These are phyloP conservation scores for Antedon mediterranea DNA, from an alignment of 53 echinoderm and acorn worm species.

Conservation along the genomic window DNA sequence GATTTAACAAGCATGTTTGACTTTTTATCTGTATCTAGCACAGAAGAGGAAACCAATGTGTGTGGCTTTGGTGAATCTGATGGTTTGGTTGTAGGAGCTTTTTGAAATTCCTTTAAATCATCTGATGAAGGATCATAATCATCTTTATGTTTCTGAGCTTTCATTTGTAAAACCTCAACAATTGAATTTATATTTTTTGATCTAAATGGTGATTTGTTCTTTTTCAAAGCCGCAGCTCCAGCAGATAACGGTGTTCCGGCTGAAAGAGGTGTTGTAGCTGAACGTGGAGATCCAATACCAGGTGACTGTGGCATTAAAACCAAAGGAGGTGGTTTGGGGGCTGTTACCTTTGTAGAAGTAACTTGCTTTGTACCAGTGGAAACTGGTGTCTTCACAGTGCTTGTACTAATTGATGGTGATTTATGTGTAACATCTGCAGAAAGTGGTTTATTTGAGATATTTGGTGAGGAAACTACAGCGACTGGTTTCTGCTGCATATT, in stretches of 20 bases:
- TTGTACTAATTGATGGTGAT: not conserved
- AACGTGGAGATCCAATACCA: not conserved
- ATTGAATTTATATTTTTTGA: not conserved
- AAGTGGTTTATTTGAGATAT: not conserved
- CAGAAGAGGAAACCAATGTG: not conserved
- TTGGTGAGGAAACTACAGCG: not conserved
- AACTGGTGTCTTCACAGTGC: not conserved
- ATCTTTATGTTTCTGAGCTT: not conserved
- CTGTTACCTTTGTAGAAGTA: not conserved
- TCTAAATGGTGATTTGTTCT: not conserved
- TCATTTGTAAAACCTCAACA: not conserved
- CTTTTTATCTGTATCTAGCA: not conserved
- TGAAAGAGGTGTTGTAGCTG: not conserved
- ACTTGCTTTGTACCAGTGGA: not conserved
- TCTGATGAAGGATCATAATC: not conserved
- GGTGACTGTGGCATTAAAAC: not conserved
- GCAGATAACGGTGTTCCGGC: not conserved
- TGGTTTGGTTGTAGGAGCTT: not conserved
- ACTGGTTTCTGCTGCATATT: not conserved
- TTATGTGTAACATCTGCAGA: not conserved
- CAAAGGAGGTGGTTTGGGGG: not conserved
- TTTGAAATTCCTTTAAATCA: not conserved
- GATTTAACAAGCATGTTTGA: not conserved
- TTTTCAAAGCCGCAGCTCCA: not conserved
- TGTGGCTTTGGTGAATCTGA: not conserved